These are phyloP conservation scores for Ictalurus furcatus DNA, from an alignment of 2,113 vertebrate genomes.

Conservation along the genomic window DNA sequence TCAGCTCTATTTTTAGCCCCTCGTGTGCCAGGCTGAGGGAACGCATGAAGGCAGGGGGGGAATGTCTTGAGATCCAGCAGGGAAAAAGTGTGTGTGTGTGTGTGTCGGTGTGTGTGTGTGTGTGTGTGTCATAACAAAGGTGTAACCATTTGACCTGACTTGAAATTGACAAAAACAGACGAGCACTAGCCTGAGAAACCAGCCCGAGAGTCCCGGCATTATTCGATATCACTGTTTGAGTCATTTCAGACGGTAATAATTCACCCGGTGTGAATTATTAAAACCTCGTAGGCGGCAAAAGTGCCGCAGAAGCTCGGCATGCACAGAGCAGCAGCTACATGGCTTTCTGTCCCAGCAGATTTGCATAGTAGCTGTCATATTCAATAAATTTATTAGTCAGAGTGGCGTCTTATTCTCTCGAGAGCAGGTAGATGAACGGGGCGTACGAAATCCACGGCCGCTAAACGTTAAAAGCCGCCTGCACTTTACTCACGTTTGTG, in stretches of 20 bases:
- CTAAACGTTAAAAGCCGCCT: neutral
- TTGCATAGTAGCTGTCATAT: neutral
- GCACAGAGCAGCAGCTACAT: neutral
- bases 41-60: conserved; percentile 65
- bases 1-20: conserved; percentile 72
- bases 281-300: conserved; percentile 10
- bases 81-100: conserved; percentile 31
- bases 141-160: too few relatives aligned
- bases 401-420: neutral
- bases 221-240: neutral
- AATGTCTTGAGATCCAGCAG: conserved; percentile 60
- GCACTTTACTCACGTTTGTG: neutral
- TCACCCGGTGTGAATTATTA: conserved; percentile 26
- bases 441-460: neutral
- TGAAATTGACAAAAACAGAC: too few relatives aligned
- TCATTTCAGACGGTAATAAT: conserved; percentile 1
- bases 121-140: neutral
- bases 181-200: neutral
- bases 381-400: neutral
- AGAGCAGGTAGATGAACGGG: neutral
- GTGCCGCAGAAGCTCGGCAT: neutral
- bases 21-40: conserved; percentile 64
- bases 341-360: neutral
- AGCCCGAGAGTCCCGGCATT: neutral
- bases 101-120: conserved; percentile 5